Evolutionary conservation across 2,113 vertebrate genomes (phyloP).

Genomic region (Chloropsis hardwickii): DNA sequence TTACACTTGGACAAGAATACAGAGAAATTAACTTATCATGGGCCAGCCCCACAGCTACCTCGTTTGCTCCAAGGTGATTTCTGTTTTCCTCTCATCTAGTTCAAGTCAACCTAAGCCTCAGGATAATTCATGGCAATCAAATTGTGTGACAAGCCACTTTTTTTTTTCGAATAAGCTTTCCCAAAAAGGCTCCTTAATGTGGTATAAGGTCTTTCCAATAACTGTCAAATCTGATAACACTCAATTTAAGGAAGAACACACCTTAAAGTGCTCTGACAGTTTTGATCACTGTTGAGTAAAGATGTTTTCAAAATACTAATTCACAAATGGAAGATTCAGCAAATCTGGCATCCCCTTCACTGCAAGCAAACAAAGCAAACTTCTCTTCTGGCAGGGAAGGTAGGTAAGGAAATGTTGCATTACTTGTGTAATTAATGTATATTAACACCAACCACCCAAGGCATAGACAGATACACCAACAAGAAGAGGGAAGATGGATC

Average conservation of each 20-base stretch:
- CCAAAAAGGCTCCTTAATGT: background rate
- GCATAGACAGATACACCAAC: background rate
- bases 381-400: background rate
- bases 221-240: background rate
- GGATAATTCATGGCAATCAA: background rate
- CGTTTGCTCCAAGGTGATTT: background rate
- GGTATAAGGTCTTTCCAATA: background rate
- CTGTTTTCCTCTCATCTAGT: background rate
- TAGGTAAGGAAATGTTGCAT: background rate
- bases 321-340: background rate
- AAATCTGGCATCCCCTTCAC: background rate
- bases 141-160: background rate
- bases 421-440: background rate
- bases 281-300: background rate
- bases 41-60: background rate
- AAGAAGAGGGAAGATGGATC: background rate
- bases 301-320: background rate
- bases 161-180: background rate
- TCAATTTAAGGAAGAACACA: background rate
- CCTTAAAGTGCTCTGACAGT: background rate
- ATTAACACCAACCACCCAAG: background rate
- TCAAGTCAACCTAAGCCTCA: background rate
- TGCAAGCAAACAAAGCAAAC: background rate
- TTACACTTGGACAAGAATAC: background rate
- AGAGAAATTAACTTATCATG: background rate